These are phyloP conservation scores for Schizaphis graminum DNA, from an alignment of 2,888 invertebrate species.

Conservation along the genomic window DNA sequence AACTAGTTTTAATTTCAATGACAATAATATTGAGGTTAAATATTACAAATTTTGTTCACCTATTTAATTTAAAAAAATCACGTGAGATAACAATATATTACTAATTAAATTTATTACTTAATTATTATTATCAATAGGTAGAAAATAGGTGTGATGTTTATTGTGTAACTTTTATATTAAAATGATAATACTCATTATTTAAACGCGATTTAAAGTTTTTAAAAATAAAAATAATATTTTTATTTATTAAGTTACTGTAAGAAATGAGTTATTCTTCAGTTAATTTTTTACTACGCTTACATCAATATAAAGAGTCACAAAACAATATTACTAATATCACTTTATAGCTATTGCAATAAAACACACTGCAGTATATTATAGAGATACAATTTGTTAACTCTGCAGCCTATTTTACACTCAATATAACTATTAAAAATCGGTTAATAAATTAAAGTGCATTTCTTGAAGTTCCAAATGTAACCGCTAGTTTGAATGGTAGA, in stretches of 20 bases:
- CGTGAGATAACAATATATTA: not conserved
- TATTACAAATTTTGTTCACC: not conserved
- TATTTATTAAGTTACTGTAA: not conserved
- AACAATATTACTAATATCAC: not conserved
- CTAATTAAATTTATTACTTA: not conserved
- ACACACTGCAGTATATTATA: not conserved
- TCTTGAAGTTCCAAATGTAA: not conserved
- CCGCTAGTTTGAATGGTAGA: not conserved
- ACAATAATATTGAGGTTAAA: not conserved
- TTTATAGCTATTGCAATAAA: not conserved
- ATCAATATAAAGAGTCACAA: not conserved
- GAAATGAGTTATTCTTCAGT: not conserved
- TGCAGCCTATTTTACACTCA: not conserved
- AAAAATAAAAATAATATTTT: not conserved
- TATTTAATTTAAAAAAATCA: not conserved
- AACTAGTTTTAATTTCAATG: not conserved
- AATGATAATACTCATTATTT: constrained; percentile 4
- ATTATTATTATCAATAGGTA: not conserved
- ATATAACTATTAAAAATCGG: not conserved
- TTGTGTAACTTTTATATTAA: not conserved
- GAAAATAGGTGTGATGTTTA: not conserved
- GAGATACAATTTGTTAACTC: not conserved
- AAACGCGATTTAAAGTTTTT: not conserved
- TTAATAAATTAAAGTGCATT: not conserved
- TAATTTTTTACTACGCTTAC: not conserved